Base-by-base conservation (phyloP, 1,140 invertebrate species). In the Procambarus virginalis region DNA sequence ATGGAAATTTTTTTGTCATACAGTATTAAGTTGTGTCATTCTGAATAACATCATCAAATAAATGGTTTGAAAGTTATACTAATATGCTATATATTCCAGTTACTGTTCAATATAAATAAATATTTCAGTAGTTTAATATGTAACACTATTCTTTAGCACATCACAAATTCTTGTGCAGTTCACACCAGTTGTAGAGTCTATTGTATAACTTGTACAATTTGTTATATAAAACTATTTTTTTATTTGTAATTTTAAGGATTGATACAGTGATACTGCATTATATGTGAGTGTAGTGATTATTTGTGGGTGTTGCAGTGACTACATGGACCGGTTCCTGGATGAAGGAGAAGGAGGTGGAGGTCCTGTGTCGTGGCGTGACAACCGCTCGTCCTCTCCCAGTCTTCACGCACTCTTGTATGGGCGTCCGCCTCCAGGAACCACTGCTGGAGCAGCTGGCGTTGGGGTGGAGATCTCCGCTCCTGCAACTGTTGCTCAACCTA, bases 311-410 rank as follows among this genome's bases (percentile, higher is more conserved):
- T 93, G 95, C 90, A 97, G 97, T 49, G 97, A 97, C 94, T 97
- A 97, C 93, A 97, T 97, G 97, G 97, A 97, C 93, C 95, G 96
- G 92, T 97, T 97, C 94, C 93, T 97, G 82, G 97, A 97, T 93
- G 97, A 97, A 93, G 96, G 97, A 93, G 97, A 97, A 58, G 92
- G 97, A 93, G 96, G 97, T 93, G 97, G 97, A 17, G 91, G 84
- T 90, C 86, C 55, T 60, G 73, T 81, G 49, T 82, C 86, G 12
- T 80, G 86, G 84, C 82, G 91, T 92, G 95, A 87, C 94, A 94
- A 84, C 92, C 94, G 14, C 93, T 84, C 90, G 92, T 60, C 93
- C 92, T 89, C 86, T 9, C 79, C 86, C 79, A 91, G 81, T 84
- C 87, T 92, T 70, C 90, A 92, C 46, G 87, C 90, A 10, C 84